phyloP scores from a whole-genome alignment of 2,797 vertebrate species.

The Podarcis lilfordi region DNA sequence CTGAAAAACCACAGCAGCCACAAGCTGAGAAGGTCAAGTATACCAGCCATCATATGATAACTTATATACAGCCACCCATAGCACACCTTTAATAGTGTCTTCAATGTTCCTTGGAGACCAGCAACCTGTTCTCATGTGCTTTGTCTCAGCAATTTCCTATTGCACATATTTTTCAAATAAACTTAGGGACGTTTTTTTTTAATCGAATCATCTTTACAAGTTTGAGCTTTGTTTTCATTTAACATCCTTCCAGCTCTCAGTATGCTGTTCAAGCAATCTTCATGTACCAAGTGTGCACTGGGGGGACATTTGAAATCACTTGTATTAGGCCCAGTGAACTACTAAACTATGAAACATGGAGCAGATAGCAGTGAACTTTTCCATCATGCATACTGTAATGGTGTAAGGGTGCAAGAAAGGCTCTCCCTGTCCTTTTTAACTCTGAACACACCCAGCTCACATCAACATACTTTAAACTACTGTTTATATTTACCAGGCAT shows the following conservation, averaged over 20 bases:
- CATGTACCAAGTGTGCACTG: background rate
- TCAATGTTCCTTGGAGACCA: background rate
- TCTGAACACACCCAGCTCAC: background rate
- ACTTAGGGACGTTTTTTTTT: background rate
- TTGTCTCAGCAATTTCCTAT: constrained; percentile 9
- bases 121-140: background rate
- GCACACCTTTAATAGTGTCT: background rate
- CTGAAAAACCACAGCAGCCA: background rate
- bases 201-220: constrained; percentile 29
- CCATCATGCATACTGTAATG: background rate
- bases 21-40: background rate
- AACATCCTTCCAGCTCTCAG: constrained; percentile 9
- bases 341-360: background rate
- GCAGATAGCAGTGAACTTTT: background rate
- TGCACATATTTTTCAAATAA: constrained; percentile 16
- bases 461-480: background rate
- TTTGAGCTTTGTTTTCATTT: constrained; percentile 25
- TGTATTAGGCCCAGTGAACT: constrained; percentile 8
- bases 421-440: background rate
- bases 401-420: background rate
- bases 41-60: background rate
- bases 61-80: background rate
- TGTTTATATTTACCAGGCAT: background rate
- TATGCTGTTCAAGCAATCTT: constrained; percentile 20
- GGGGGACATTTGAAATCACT: constrained; percentile 5